Evolutionary conservation across 2,797 vertebrate species (phyloP), one percentile per base, ranked within the genome.

Genomic region (Acrossocheilus fasciatus): DNA sequence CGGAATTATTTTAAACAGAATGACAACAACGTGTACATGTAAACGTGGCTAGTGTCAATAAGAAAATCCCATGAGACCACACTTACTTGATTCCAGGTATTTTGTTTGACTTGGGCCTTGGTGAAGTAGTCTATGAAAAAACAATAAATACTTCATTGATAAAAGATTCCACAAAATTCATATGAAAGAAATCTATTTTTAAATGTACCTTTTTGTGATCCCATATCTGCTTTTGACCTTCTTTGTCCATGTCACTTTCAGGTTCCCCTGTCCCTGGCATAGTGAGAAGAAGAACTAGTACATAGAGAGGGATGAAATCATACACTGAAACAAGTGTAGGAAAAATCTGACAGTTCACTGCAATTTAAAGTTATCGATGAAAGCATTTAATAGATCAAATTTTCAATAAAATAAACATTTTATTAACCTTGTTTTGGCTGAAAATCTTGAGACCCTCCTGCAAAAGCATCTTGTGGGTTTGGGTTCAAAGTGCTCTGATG

Each of bases 401-500:
- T 15, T 7, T 15, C 78, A 81, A 79, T 17, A 9, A 17, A 62
- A 66, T 23, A 10, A 75, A 86, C 34, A 69, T 69, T 89, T 87
- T 39, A 69, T 69, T 18, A 95, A 99, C 98, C 98, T 96, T 98
- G 95, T 93, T 99, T 99, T 85, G 98, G 96, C 90, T 98, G 98
- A 81, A 97, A 93, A 76, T 99, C 98, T 93, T 98, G 98, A 0
- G 98, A 97, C 6, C 97, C 97, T 76, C 96, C 97, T 0, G 95
- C 93, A 85, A 98, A 99, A 84, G 96, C 91, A 84, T 99, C 98
- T 89, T 97, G 96, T 39, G 97, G 96, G 86, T 96, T 93, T 0
- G 97, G 97, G 68, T 97, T 96, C 96, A 99, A 97, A 88, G 98
- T 95, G 91, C 98, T 99, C 97, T 99, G 98, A 92, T 99, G 98